Evolutionary conservation across 2,888 invertebrate species (phyloP).

Genomic region (Panzeria rudis): DNA sequence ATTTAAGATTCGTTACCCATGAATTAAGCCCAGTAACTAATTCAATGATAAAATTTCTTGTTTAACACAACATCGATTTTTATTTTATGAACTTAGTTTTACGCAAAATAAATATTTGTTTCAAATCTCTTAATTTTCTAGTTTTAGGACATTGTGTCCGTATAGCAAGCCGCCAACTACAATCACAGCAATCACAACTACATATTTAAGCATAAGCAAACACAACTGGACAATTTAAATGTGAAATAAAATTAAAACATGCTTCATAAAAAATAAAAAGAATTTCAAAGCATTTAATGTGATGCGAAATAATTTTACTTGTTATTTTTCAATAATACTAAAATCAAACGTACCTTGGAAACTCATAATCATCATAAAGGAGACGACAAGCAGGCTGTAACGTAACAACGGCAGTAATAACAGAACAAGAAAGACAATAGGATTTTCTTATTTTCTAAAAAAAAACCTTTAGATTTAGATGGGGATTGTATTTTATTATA

Average conservation of each 20-base stretch:
- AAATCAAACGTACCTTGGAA: conserved; percentile 68
- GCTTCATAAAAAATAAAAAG: conserved; percentile 34
- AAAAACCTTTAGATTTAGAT: neutral
- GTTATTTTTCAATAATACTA: conserved; percentile 61
- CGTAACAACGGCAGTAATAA: conserved; percentile 1
- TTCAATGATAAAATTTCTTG: neutral
- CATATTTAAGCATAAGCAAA: neutral
- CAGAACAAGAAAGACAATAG: neutral
- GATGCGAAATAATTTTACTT: conserved; percentile 37
- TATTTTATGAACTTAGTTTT: conserved; percentile 53
- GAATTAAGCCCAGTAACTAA: neutral
- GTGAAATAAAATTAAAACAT: conserved; percentile 43
- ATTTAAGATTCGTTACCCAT: no score
- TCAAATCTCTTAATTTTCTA: neutral
- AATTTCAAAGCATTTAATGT: conserved; percentile 16
- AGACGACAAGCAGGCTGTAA: conserved; percentile 1
- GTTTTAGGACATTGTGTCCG: neutral
- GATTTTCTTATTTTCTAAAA: conserved; percentile 1
- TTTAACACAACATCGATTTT: conserved; percentile 64
- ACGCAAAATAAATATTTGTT: neutral
- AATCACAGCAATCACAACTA: conserved; percentile 1
- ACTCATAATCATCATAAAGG: conserved; percentile 31
- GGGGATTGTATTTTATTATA: conserved; percentile 33
- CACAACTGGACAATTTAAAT: conserved; percentile 26
- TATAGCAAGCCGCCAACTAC: neutral